Evolutionary conservation across 2,888 invertebrate species (phyloP).

Genomic region (Oxystoma pomonae): DNA sequence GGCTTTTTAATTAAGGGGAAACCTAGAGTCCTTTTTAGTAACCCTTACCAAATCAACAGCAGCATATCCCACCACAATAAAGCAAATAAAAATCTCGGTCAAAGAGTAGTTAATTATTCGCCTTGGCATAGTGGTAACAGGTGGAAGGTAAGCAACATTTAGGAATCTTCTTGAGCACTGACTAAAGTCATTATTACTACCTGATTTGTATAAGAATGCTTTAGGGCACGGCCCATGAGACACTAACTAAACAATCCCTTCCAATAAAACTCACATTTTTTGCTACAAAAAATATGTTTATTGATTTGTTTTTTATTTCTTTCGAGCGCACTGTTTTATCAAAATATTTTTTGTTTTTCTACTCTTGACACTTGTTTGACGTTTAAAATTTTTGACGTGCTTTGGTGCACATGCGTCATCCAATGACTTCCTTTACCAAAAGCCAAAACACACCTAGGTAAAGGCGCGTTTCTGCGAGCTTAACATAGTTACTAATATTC

Average conservation of each 20-base stretch:
- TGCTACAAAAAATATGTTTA: too few species aligned
- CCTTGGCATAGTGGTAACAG: constrained; percentile 38
- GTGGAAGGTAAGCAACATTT: neutral
- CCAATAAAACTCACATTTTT: too few species aligned
- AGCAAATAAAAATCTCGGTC: constrained; percentile 44
- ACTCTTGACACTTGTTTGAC: neutral
- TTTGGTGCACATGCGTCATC: too few species aligned
- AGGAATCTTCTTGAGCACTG: constrained; percentile 1
- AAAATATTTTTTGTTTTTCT: neutral
- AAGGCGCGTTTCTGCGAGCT: too few species aligned
- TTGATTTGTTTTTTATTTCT: neutral
- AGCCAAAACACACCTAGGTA: too few species aligned
- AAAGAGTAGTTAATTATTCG: constrained; percentile 42
- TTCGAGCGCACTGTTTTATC: neutral
- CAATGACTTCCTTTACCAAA: too few species aligned
- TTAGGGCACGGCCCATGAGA: neutral
- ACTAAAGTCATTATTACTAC: neutral
- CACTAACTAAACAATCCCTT: too few species aligned
- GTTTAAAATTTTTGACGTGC: neutral
- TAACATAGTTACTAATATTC: too few species aligned
- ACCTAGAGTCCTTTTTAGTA: too few species aligned
- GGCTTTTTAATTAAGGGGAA: too few species aligned
- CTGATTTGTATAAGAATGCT: neutral
- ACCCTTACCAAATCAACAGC: constrained; percentile 38
- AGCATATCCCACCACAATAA: constrained; percentile 45